Percentiles rank a stretch among this genome's conserved stretches.
Evolutionary conservation across 2,797 vertebrate species (phyloP).

Genomic region (Meriones psammophilus): DNA sequence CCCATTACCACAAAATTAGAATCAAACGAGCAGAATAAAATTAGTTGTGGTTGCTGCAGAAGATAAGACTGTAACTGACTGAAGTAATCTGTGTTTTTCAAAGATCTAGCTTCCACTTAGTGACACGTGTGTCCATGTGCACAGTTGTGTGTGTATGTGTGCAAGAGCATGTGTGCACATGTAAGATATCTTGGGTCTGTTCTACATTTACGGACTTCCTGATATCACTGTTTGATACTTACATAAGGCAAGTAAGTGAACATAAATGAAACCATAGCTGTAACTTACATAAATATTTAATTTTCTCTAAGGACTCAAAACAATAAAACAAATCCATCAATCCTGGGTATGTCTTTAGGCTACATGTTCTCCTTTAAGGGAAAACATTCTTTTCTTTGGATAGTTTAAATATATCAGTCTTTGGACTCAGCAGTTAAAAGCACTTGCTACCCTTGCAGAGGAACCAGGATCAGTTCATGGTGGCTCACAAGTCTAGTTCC

Average conservation of each 20-base stretch:
- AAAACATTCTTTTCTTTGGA: slow-evolving; percentile 27
- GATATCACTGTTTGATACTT: neutral
- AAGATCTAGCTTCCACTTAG: slow-evolving; percentile 49
- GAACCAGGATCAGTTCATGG: neutral
- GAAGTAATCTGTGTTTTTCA: slow-evolving; percentile 41
- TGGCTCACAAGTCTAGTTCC: neutral
- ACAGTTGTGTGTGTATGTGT: neutral
- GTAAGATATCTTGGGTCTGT: slow-evolving; percentile 8
- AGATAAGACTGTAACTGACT: slow-evolving; percentile 24
- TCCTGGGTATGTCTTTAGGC: slow-evolving; percentile 28
- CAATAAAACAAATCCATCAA: neutral
- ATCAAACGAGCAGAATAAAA: slow-evolving; percentile 57
- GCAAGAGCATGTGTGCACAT: neutral
- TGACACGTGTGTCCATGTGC: neutral
- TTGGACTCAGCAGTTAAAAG: neutral
- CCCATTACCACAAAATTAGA: slow-evolving; percentile 53
- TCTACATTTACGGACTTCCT: slow-evolving; percentile 53
- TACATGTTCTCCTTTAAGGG: slow-evolving; percentile 39
- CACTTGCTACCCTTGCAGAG: neutral
- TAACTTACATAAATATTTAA: slow-evolving; percentile 35
- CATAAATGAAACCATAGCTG: slow-evolving; percentile 19
- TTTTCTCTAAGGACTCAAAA: slow-evolving; percentile 51
- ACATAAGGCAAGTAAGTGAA: slow-evolving; percentile 18
- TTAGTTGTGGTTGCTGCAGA: slow-evolving; percentile 37
- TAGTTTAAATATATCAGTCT: slow-evolving; percentile 55